phyloP scores from a whole-genome alignment of 2,113 vertebrate species.

The Dolichotis patagonum region DNA sequence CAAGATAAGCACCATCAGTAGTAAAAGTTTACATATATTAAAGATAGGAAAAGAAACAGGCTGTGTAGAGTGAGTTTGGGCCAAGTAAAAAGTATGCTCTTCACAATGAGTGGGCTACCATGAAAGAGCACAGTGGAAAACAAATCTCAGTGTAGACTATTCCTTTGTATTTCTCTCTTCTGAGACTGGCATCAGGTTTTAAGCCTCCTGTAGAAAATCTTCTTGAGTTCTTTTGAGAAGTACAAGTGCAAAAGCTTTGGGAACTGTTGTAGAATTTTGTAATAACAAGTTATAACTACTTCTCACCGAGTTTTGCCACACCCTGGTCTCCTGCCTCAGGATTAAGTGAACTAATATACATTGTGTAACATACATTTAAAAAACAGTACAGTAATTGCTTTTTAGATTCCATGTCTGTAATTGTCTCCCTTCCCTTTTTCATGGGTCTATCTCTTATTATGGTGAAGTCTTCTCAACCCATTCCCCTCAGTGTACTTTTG shows the following conservation, averaged over 20 bases:
- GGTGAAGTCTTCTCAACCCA: neutral
- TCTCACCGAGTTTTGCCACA: neutral
- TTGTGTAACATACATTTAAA: neutral
- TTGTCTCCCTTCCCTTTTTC: neutral
- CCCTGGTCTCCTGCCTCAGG: neutral
- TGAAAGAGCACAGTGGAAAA: neutral
- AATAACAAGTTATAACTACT: neutral
- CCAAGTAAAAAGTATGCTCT: neutral
- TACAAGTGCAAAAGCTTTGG: neutral
- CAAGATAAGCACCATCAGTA: neutral
- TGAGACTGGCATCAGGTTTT: neutral
- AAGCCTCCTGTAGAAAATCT: neutral
- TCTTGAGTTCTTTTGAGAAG: neutral
- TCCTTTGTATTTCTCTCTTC: neutral
- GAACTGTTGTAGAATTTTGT: neutral
- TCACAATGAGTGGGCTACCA: neutral
- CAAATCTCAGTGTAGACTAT: neutral
- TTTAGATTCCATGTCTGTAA: neutral
- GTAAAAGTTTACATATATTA: neutral
- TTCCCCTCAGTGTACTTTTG: neutral
- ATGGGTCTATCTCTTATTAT: neutral
- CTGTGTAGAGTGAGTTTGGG: neutral
- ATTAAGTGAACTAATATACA: slow-evolving; percentile 20
- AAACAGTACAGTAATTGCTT: neutral
- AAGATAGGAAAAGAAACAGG: neutral